Evolutionary conservation across 2,888 invertebrate genomes (phyloP), one percentile per base, ranked within the genome.

Genomic region (Criorhina ranunculi): DNA sequence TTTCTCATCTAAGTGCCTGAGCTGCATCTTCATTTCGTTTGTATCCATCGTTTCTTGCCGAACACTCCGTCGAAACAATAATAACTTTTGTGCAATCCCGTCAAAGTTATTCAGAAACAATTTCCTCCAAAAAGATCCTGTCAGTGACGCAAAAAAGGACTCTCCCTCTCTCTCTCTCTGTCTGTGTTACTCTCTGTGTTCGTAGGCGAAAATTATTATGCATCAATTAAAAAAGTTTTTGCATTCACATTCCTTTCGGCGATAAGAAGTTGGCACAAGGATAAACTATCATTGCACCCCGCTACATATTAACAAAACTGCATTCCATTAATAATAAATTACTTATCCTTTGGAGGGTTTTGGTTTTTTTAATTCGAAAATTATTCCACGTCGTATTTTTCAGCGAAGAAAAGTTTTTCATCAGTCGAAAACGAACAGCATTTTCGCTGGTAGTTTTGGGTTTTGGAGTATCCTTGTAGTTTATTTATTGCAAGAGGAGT

Each of bases 221-320:
- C 83, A 73, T 79, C 79, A 83, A 83, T 83, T 83, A 83, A 73
- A 81, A 62, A 83, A 69, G 49, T 78, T 83, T 73, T 51, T 33
- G 44, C 60, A 79, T 73, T 73, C 55, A 17, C 35, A 67, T 69
- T 67, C 19, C 19, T 51, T 24, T 33, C 70, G 24, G 44, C 40
- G 37, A 53, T 35, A 1, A 9, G 8, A 11, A 37, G 59, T 49
- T 53, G 51, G 24, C 51, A 29, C 33, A 31, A 24, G 44, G 35
- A 42, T 53, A 59, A 59, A 72, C 66, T 59, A 60, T 79, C 62
- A 37, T 24, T 37, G 40, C 37, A 17, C 40, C 31, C 35, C 57
- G 57, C 57, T 37, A 55, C 46, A 57, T 29, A 19, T 9, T 46
- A 24, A 29, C 35, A 49, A 15, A 40, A 37, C 69, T 55, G 66